Conservation (phyloP, 2,888 invertebrate genomes). For the Neelides folsomi region DNA sequence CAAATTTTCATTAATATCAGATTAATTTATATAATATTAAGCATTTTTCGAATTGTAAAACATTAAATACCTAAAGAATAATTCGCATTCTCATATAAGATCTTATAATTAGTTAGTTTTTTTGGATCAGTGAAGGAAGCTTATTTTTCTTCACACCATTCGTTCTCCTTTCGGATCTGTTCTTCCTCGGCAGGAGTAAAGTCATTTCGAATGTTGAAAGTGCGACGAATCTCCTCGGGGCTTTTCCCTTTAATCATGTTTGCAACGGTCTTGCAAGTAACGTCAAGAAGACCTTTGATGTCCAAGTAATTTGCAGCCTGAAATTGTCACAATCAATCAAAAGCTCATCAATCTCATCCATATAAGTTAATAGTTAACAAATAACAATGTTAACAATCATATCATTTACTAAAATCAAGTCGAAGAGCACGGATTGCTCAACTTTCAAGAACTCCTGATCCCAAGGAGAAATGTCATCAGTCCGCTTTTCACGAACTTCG, state of each 20-base stretch:
- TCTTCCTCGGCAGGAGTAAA: constrained; percentile 93
- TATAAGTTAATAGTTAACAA: too few species aligned
- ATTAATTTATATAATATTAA: too few species aligned
- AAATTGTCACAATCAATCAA: too few species aligned
- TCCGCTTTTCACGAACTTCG: constrained; percentile 47
- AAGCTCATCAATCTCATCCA: too few species aligned
- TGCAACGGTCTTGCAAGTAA: constrained; percentile 95
- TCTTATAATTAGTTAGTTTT: too few species aligned
- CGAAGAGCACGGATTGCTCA: constrained; percentile 90
- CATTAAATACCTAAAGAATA: too few species aligned
- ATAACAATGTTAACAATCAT: background rate
- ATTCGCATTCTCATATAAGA: too few species aligned
- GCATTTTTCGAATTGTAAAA: too few species aligned
- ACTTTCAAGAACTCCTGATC: constrained; percentile 98
- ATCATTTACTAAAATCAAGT: constrained; percentile 60
- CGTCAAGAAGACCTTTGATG: constrained; percentile 87
- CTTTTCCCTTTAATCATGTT: constrained; percentile 98
- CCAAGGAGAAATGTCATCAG: constrained; percentile 98
- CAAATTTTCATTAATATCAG: too few species aligned
- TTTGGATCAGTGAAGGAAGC: constrained; percentile 4
- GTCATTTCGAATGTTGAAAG: constrained; percentile 93
- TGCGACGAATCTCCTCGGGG: constrained; percentile 92
- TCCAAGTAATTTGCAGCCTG: constrained; percentile 92
- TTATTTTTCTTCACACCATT: constrained; percentile 83
- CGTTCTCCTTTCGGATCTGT: constrained; percentile 91